Percentiles rank a stretch among this genome's conserved stretches.
Evolutionary conservation across 2,888 invertebrate genomes (phyloP).

Genomic region (Resseliella maxima): DNA sequence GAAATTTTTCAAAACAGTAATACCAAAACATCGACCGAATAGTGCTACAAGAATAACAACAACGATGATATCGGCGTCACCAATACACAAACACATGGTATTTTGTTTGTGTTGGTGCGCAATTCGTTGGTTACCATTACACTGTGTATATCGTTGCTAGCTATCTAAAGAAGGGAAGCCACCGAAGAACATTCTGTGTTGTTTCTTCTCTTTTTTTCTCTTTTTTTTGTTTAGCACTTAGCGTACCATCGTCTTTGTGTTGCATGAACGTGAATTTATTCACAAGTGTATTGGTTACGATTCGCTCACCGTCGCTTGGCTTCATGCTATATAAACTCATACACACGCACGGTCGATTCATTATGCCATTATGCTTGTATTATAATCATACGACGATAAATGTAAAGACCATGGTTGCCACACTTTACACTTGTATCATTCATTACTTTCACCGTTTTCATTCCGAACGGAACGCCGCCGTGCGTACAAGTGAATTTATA

Average conservation of each 20-base stretch:
- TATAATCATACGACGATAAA: background rate
- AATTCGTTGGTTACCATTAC: background rate
- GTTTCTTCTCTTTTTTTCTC: background rate
- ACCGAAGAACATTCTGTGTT: background rate
- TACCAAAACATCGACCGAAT: no score
- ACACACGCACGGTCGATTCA: no score
- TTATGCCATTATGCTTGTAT: background rate
- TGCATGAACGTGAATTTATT: conserved; percentile 13
- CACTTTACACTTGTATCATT: conserved; percentile 19
- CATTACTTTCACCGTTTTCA: conserved; percentile 14
- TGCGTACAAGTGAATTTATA: conserved; percentile 21
- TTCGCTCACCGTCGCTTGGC: background rate
- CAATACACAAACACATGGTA: background rate
- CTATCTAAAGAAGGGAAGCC: background rate
- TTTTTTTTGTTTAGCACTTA: no score
- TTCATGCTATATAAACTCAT: background rate
- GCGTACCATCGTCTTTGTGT: background rate
- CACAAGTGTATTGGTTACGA: background rate
- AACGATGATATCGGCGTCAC: conserved; percentile 18
- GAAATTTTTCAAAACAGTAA: background rate
- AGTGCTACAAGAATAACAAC: background rate
- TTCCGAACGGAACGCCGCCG: background rate
- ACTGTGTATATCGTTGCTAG: background rate
- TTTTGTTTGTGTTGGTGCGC: background rate
- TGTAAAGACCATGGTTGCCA: background rate